phyloP scores from a whole-genome alignment of 2,888 invertebrate species.

The Amphipoea oculea region DNA sequence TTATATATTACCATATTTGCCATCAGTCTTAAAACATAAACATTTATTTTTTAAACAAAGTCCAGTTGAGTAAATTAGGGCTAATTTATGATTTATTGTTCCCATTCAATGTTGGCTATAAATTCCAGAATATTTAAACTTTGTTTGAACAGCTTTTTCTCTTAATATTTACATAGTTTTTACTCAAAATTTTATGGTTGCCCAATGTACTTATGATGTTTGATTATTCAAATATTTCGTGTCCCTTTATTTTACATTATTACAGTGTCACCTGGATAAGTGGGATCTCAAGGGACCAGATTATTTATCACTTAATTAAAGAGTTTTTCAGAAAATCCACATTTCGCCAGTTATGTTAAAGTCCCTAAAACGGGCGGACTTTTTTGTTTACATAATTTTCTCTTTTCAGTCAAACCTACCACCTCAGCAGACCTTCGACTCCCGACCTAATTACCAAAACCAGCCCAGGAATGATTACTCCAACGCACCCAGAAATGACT shows the following conservation, averaged over 20 bases:
- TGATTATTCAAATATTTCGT: background rate
- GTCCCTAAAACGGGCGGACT: background rate
- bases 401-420: slow-evolving; percentile 62
- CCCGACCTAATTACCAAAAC: slow-evolving; percentile 67
- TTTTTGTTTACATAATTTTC: background rate
- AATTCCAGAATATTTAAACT: background rate
- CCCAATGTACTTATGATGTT: background rate
- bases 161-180: background rate
- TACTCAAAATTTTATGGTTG: background rate
- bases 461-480: slow-evolving; percentile 70
- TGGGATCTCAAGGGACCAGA: background rate
- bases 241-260: background rate
- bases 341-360: background rate
- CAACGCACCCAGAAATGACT: slow-evolving; percentile 64
- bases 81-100: background rate
- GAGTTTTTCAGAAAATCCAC: background rate
- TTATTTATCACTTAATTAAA: background rate
- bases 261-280: background rate
- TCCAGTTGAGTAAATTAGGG: slow-evolving; percentile 5
- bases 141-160: background rate
- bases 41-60: background rate
- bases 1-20: background rate
- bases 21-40: background rate
- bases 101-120: background rate
- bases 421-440: slow-evolving; percentile 65